A percentile compares a stretch with the other conserved stretches of the same genome.
These are phyloP conservation scores for Genyomyrus donnyi DNA, from an alignment of 2,113 vertebrate species.

Conservation along the genomic window DNA sequence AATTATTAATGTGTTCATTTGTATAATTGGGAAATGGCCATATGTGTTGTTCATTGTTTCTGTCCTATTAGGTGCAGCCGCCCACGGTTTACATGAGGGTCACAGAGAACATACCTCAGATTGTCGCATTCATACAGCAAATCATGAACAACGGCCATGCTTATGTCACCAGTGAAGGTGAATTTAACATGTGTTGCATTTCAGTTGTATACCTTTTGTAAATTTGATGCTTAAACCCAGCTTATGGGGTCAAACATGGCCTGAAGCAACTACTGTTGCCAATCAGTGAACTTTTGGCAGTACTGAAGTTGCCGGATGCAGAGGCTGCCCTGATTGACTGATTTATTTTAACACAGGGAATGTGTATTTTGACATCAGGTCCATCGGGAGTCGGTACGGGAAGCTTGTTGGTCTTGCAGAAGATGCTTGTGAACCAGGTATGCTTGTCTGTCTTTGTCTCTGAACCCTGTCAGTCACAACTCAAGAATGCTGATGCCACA, in stretches of 20 bases:
- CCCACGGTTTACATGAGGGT: conserved; percentile 81
- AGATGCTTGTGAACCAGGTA: conserved; percentile 60
- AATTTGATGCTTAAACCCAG: background rate
- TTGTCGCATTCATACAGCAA: conserved; percentile 74
- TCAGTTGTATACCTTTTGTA: background rate
- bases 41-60: background rate
- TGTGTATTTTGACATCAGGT: conserved; percentile 85
- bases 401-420: conserved; percentile 55
- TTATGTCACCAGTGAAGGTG: conserved; percentile 74
- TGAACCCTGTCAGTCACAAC: background rate
- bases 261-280: background rate
- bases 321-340: background rate
- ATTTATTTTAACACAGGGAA: conserved; percentile 62
- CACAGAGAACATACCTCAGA: conserved; percentile 84
- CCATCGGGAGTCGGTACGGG: conserved; percentile 75
- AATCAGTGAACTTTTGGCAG: background rate
- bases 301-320: background rate
- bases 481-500: background rate
- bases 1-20: background rate
- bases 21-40: background rate
- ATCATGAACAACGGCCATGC: conserved; percentile 76
- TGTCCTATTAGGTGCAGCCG: conserved; percentile 68
- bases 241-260: background rate
- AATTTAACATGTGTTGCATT: conserved; percentile 15
- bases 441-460: conserved; percentile 21